These are phyloP conservation scores for Tipula vernalis DNA, from an alignment of 2,888 invertebrate species.

Conservation along the genomic window DNA sequence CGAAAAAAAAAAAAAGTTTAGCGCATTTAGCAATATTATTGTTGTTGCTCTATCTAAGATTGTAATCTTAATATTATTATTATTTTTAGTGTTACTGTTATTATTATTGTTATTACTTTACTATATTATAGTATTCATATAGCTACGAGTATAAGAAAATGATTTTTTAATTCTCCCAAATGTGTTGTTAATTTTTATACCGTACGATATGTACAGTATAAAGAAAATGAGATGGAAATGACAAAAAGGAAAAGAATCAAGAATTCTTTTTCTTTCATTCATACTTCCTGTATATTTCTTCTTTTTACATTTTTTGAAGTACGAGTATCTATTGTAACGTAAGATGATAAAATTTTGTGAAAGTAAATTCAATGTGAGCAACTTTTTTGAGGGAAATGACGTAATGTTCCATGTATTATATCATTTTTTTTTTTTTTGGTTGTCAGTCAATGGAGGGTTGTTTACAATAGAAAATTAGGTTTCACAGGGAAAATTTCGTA, in stretches of 20 bases:
- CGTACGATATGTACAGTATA: background rate
- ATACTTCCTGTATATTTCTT: background rate
- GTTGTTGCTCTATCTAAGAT: background rate
- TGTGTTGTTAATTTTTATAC: background rate
- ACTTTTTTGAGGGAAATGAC: background rate
- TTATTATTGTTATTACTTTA: background rate
- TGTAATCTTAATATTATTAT: background rate
- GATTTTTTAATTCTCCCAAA: slow-evolving; percentile 4
- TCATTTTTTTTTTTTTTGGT: background rate
- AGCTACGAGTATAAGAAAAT: background rate
- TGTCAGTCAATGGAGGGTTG: background rate
- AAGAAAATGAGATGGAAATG: background rate
- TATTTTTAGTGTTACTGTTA: background rate
- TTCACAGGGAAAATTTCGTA: background rate
- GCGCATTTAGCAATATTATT: background rate
- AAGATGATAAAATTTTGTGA: background rate
- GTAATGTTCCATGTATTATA: background rate
- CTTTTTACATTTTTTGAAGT: background rate
- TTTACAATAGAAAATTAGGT: background rate
- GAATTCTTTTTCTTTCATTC: background rate
- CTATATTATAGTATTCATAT: background rate
- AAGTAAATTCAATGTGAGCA: background rate
- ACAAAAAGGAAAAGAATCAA: background rate
- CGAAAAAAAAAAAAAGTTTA: background rate
- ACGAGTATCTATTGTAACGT: background rate